Evolutionary conservation across 2,113 vertebrate genomes (phyloP).

Genomic region (Coregonus clupeaformis): DNA sequence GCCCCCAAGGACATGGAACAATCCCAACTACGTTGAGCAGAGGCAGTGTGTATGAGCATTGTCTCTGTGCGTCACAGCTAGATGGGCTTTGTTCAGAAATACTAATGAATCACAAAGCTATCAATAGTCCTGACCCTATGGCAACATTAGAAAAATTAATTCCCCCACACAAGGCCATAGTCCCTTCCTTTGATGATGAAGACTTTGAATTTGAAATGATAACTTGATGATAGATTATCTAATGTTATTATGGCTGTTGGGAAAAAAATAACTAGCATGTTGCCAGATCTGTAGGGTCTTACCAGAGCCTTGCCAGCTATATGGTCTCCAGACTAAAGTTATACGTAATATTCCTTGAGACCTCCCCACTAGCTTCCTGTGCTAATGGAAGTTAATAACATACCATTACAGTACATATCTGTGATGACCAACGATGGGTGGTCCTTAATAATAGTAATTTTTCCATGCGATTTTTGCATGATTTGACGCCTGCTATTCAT

Average conservation of each 20-base stretch:
- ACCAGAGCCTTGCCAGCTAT: no score
- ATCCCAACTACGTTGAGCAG: background rate
- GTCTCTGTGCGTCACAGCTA: background rate
- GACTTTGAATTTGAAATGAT: background rate
- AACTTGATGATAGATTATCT: background rate
- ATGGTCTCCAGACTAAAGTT: background rate
- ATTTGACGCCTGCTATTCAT: background rate
- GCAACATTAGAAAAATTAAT: background rate
- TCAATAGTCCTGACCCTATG: background rate
- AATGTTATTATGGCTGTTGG: background rate
- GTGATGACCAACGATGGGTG: background rate
- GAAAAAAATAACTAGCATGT: background rate
- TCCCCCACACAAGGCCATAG: background rate
- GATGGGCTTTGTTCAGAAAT: background rate
- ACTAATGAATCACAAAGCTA: background rate
- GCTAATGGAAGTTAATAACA: background rate
- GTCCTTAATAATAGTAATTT: background rate
- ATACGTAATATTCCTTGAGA: background rate
- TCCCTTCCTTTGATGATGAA: background rate
- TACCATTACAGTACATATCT: background rate
- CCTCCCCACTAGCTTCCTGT: background rate
- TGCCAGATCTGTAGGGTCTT: no score
- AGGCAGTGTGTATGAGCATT: background rate
- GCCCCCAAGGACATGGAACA: background rate
- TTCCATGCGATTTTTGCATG: no score